A percentile compares a stretch with the other conserved stretches of the same genome.
These are phyloP conservation scores for Laterallus jamaicensis DNA, from an alignment of 2,113 vertebrate species.

Conservation along the genomic window DNA sequence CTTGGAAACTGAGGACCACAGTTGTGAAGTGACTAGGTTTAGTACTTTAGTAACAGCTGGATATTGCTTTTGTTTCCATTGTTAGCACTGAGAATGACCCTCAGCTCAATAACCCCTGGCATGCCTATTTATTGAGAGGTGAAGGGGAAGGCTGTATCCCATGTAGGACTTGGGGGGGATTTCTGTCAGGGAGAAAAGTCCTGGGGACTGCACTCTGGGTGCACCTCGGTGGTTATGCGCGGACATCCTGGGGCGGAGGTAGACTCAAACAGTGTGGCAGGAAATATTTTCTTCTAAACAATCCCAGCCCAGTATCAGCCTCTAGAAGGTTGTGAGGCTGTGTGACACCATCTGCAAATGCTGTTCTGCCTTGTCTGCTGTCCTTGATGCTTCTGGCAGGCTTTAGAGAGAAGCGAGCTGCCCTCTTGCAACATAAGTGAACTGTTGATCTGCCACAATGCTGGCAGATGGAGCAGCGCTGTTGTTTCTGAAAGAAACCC, in stretches of 20 bases:
- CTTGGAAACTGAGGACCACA: not conserved
- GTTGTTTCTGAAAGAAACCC: not conserved
- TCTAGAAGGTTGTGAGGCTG: not conserved
- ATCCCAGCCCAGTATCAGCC: not conserved
- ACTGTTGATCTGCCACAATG: conserved; percentile 2
- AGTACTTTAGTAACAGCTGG: conserved; percentile 1
- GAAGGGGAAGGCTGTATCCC: not conserved
- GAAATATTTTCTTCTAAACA: conserved; percentile 1
- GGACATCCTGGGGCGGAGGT: not conserved
- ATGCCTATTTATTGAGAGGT: not conserved
- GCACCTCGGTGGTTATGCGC: not conserved
- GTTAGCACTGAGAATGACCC: not conserved
- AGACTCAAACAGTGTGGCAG: not conserved
- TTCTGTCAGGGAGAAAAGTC: not conserved
- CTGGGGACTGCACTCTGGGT: not conserved
- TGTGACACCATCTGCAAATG: not conserved
- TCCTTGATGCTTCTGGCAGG: not conserved
- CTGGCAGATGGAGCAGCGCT: conserved; percentile 14
- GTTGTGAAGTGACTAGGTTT: not conserved
- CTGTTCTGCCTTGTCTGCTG: not conserved
- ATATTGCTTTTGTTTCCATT: not conserved
- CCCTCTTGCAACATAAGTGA: not conserved
- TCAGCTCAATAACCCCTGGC: not conserved
- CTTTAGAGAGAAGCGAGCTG: not conserved
- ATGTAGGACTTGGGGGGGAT: not conserved